Evolutionary conservation across 1,140 invertebrate species (phyloP).

Genomic region (Drosophila seguyi): DNA sequence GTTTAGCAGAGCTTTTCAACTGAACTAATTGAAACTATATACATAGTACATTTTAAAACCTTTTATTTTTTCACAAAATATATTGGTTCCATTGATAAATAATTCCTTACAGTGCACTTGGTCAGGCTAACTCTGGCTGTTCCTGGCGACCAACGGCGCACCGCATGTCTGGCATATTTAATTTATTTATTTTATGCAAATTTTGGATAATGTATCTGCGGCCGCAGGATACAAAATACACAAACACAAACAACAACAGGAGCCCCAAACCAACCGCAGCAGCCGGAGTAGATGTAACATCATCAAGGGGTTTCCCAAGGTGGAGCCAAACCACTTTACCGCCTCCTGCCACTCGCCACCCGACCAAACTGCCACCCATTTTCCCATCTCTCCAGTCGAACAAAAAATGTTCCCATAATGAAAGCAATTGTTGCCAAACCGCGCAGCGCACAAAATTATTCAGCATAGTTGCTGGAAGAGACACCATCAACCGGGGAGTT

Average conservation of each 20-base stretch:
- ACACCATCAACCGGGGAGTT: constrained; percentile 7
- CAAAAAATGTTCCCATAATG: constrained; percentile 73
- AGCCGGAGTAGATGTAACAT: constrained; percentile 62
- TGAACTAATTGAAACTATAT: too few relatives aligned
- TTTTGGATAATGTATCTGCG: constrained; percentile 85
- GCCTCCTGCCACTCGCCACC: neutral
- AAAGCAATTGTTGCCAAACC: constrained; percentile 83
- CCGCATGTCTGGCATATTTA: constrained; percentile 85
- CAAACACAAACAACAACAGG: constrained; percentile 63
- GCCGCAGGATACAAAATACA: constrained; percentile 76
- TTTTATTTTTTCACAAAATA: too few relatives aligned
- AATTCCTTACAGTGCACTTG: constrained; percentile 22
- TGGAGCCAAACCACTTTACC: constrained; percentile 41
- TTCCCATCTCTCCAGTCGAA: constrained; percentile 25
- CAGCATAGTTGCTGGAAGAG: constrained; percentile 58
- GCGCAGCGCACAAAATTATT: constrained; percentile 79
- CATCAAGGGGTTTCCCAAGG: constrained; percentile 77
- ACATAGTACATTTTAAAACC: too few relatives aligned
- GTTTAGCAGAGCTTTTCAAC: too few relatives aligned
- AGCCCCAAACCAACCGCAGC: constrained; percentile 37
- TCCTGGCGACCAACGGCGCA: constrained; percentile 68
- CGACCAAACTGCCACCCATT: neutral
- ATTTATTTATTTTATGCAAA: constrained; percentile 85
- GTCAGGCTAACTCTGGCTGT: constrained; percentile 42
- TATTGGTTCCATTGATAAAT: too few relatives aligned